Evolutionary conservation across 1,140 invertebrate species (phyloP).

Genomic region (Epicauta chinensis): DNA sequence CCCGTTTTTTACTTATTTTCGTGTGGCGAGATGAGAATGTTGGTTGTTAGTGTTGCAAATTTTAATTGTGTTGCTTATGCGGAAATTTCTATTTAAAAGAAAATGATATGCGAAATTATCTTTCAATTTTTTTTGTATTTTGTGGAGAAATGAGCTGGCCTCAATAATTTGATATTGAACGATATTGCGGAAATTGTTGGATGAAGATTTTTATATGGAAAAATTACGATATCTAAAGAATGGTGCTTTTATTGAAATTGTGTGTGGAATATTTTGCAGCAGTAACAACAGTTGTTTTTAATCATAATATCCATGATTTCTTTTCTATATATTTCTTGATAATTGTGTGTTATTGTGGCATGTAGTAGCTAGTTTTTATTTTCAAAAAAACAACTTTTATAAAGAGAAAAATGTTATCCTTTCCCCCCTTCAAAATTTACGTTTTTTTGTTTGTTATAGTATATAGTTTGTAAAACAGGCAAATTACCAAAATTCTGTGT

Average conservation of each 20-base stretch:
- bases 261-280: constrained; percentile 5
- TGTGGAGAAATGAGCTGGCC: too few relatives aligned
- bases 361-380: background rate
- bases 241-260: constrained; percentile 1
- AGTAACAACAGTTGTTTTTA: constrained; percentile 17
- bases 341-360: background rate
- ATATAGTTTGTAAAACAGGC: constrained; percentile 26
- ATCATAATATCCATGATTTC: background rate
- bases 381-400: background rate
- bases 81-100: background rate
- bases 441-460: constrained; percentile 26
- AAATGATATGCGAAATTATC: background rate
- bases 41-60: constrained; percentile 29
- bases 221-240: constrained; percentile 1
- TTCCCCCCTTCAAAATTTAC: too few relatives aligned
- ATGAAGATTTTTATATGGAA: background rate
- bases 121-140: background rate
- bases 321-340: background rate
- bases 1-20: background rate
- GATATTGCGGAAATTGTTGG: constrained; percentile 1
- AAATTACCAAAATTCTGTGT: constrained; percentile 31
- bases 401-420: too few relatives aligned
- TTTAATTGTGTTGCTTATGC: background rate
- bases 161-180: background rate
- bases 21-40: background rate